These are phyloP conservation scores for Premnoplex brunnescens DNA, from an alignment of 2,797 vertebrate species.

Conservation along the genomic window DNA sequence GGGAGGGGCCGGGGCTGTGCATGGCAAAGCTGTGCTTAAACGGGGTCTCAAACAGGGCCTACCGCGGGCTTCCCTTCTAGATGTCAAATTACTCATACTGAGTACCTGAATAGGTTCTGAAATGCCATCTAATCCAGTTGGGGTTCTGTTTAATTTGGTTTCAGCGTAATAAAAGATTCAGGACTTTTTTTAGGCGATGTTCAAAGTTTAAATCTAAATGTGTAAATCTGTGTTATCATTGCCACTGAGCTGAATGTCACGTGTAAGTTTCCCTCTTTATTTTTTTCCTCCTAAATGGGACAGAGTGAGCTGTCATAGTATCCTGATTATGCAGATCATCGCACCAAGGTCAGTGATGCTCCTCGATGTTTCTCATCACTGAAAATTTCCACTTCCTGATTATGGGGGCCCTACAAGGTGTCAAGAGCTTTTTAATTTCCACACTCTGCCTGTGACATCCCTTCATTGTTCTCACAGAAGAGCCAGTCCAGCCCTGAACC, in stretches of 20 bases:
- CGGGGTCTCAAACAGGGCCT: not conserved
- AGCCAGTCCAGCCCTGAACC: not conserved
- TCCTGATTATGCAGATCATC: not conserved
- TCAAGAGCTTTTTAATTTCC: not conserved
- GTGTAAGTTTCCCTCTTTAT: not conserved
- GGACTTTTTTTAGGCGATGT: not conserved
- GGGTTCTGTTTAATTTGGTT: not conserved
- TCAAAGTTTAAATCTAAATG: not conserved
- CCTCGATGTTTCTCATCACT: not conserved
- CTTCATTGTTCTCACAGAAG: not conserved
- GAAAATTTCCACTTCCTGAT: not conserved
- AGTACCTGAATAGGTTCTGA: not conserved
- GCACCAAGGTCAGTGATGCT: not conserved
- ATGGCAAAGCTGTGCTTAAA: not conserved
- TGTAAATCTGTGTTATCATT: rapidly evolving
- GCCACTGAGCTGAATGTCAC: not conserved
- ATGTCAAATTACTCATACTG: not conserved
- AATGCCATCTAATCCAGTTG: not conserved
- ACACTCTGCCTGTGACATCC: not conserved
- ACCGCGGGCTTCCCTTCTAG: not conserved
- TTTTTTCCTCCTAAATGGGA: not conserved
- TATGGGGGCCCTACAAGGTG: not conserved
- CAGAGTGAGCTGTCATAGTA: not conserved
- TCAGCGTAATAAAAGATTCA: not conserved
- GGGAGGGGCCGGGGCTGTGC: not conserved